Percentiles rank a stretch among this genome's conserved stretches.
phyloP scores from a whole-genome alignment of 2,888 invertebrate genomes.

The Aphidoletes aphidimyza region DNA sequence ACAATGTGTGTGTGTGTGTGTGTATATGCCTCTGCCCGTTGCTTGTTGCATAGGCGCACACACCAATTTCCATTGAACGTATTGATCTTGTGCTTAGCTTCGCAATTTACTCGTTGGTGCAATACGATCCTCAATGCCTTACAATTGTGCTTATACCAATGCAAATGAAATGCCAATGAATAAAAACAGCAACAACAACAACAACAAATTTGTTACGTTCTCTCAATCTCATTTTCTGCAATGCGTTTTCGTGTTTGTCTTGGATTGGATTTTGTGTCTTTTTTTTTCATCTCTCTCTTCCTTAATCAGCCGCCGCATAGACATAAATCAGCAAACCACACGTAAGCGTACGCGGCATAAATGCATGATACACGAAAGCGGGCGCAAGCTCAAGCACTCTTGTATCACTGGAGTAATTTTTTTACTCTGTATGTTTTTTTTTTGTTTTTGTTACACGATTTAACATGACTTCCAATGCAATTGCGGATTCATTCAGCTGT shows the following conservation, averaged over 20 bases:
- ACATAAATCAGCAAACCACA: slow-evolving; percentile 53
- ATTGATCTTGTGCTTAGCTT: slow-evolving; percentile 12
- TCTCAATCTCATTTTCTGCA: background rate
- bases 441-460: slow-evolving; percentile 52
- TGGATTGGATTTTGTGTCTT: background rate
- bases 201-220: background rate
- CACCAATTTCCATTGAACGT: slow-evolving; percentile 5
- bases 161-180: background rate
- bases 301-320: slow-evolving; percentile 52
- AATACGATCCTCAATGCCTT: background rate
- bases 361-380: background rate
- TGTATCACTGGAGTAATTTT: no score
- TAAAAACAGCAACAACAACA: background rate
- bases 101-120: background rate
- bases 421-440: background rate
- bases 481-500: background rate
- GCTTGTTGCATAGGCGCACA: background rate
- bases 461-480: slow-evolving; percentile 28
- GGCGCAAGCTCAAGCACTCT: background rate
- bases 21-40: no score
- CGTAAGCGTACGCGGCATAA: slow-evolving; percentile 34
- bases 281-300: background rate
- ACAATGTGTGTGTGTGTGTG: background rate
- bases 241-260: slow-evolving; percentile 40
- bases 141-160: background rate